Percentiles rank a stretch among this genome's conserved stretches.
Evolutionary conservation across 2,113 vertebrate genomes (phyloP).

Genomic region (Syngnathoides biaculeatus): DNA sequence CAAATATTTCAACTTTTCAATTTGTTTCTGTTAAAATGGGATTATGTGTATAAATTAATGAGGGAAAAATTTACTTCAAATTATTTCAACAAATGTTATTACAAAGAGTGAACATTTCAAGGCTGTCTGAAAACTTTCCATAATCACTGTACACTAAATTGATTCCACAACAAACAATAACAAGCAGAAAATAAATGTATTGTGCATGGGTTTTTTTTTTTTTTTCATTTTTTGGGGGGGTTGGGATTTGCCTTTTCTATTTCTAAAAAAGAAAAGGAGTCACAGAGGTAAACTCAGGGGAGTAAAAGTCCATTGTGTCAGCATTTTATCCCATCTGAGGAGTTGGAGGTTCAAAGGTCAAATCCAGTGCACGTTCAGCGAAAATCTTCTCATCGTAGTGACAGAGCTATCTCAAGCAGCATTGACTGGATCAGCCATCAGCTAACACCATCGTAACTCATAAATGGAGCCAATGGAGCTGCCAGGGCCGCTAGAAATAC

Average conservation of each 20-base stretch:
- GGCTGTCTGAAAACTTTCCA: too few species aligned
- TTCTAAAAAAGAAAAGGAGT: background rate
- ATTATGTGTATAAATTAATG: too few species aligned
- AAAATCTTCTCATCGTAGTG: constrained; percentile 58
- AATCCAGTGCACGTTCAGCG: constrained; percentile 46
- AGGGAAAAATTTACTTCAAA: too few species aligned
- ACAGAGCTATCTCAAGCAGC: constrained; percentile 55
- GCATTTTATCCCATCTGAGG: constrained; percentile 61
- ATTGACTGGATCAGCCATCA: constrained; percentile 57
- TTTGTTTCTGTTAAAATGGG: too few species aligned
- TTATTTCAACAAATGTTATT: too few species aligned
- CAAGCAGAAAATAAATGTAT: background rate
- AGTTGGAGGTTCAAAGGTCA: constrained; percentile 59
- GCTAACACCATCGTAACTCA: constrained; percentile 55
- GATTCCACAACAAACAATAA: background rate
- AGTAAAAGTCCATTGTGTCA: constrained; percentile 52
- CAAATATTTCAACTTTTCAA: too few species aligned
- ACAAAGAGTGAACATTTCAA: too few species aligned
- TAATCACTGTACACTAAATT: too few species aligned
- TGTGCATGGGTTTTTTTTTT: background rate
- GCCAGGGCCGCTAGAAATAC: constrained; percentile 45
- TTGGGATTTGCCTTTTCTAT: background rate
- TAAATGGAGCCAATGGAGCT: constrained; percentile 57
- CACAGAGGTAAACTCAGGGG: constrained; percentile 10
- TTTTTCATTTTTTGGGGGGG: background rate